phyloP scores from a whole-genome alignment of 2,113 vertebrate genomes.

The Caloenas nicobarica region DNA sequence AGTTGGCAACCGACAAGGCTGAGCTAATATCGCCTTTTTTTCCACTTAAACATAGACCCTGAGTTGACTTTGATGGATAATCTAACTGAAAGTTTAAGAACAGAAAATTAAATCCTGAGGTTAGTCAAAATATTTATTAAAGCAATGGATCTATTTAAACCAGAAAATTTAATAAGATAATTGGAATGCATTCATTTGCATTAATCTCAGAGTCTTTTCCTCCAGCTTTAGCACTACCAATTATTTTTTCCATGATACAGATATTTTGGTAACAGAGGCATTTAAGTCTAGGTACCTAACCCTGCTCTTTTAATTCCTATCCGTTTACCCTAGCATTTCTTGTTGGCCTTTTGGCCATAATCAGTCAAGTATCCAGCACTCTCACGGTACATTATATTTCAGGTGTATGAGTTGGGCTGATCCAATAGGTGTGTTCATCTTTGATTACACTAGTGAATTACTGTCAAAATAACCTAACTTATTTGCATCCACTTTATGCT shows the following conservation, averaged over 20 bases:
- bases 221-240: background rate
- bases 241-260: background rate
- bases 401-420: background rate
- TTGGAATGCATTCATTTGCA: slow-evolving; percentile 1
- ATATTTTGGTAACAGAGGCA: background rate
- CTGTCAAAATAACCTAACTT: background rate
- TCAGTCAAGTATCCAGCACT: background rate
- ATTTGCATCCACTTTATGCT: background rate
- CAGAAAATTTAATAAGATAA: background rate
- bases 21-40: background rate
- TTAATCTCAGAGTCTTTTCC: background rate
- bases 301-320: background rate
- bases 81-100: background rate
- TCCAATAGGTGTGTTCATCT: background rate
- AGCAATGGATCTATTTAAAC: background rate
- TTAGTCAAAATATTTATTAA: slow-evolving; percentile 36
- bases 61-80: slow-evolving; percentile 8
- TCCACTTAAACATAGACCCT: background rate
- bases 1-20: background rate
- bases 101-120: background rate
- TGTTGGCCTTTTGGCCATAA: background rate
- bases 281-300: background rate
- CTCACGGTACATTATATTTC: background rate
- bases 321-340: background rate
- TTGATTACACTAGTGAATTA: background rate